Conservation (phyloP, 2,113 vertebrate genomes). For the Lepus timidus region DNA sequence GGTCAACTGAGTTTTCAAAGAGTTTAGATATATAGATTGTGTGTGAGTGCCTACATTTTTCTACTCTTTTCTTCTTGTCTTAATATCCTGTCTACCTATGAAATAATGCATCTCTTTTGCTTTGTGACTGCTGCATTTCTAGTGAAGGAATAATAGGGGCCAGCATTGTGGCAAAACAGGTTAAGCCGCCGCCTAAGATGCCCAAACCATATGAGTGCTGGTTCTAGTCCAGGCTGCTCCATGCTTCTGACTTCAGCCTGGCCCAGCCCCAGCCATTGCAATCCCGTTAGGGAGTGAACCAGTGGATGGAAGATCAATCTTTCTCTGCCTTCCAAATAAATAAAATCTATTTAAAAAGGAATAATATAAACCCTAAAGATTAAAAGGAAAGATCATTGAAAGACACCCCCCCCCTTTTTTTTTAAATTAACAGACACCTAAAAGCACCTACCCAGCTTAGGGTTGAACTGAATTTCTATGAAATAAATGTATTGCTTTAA, state of each 20-base stretch:
- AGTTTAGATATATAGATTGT: not conserved
- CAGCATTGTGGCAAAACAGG: too few relatives aligned
- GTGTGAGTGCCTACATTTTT: not conserved
- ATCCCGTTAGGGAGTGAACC: too few relatives aligned
- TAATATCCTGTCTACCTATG: conserved; percentile 8
- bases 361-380: not conserved
- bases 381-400: not conserved
- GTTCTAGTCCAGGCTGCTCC: too few relatives aligned
- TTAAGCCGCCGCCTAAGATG: too few relatives aligned
- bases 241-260: too few relatives aligned
- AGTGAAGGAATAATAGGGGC: conserved; percentile 33
- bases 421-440: conserved; percentile 19
- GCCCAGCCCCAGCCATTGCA: too few relatives aligned
- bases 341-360: not conserved
- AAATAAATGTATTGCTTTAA: conserved; percentile 58
- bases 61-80: not conserved
- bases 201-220: too few relatives aligned
- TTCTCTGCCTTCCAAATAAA: too few relatives aligned
- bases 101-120: conserved; percentile 36
- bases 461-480: conserved; percentile 57
- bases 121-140: conserved; percentile 58
- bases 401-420: too few relatives aligned
- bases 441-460: conserved; percentile 21
- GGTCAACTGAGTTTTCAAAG: not conserved
- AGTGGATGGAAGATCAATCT: too few relatives aligned